Evolutionary conservation across 1,140 invertebrate species (phyloP), one percentile per base, ranked within the genome.

Genomic region (Meteorus sp.): DNA sequence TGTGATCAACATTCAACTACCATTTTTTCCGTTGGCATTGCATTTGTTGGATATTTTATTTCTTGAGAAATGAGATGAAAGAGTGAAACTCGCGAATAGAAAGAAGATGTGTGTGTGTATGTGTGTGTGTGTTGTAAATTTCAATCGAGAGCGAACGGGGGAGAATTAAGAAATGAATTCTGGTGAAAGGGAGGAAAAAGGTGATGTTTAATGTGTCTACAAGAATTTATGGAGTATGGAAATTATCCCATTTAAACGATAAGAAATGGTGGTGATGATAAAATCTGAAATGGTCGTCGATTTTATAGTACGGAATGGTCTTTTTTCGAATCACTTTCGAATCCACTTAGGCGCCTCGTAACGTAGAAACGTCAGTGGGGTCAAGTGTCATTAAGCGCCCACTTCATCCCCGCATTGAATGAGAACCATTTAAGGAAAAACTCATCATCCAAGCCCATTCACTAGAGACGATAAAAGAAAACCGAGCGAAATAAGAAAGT

Each of bases 1-100:
- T 31, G n/a, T 54, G 61, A 72, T 67, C 69, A 69, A 60, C 48
- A 33, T 35, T 63, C 63, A 69, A 64, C 62, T 59, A 68, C 8
- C 8, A 61, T 52, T 68, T 70, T 60, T 72, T 69, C 70, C 62
- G 39, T 19, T 22, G 53, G 45, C 56, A 61, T 71, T 70, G 69
- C 69, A 71, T 70, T 71, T 71, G 69, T 71, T 61, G 66, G 64
- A 68, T 70, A 68, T 61, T 51, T 35, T 11, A 51, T 19, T 48
- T 31, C 13, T 8, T 29, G 27, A 29, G 27, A 29, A 9, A 29
- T 9, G 9, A n/a, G n/a, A n/a, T n/a, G 27, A 29, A 9, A 29
- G 27, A 29, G 9, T 29, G 27, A 29, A 9, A 29, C 4, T 4
- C 27, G 27, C 4, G 9, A 29, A 29, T 4, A 29, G 27, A 9